Evolutionary conservation across 2,888 invertebrate species (phyloP), one percentile per base, ranked within the genome.

Genomic region (Apamea sordens): DNA sequence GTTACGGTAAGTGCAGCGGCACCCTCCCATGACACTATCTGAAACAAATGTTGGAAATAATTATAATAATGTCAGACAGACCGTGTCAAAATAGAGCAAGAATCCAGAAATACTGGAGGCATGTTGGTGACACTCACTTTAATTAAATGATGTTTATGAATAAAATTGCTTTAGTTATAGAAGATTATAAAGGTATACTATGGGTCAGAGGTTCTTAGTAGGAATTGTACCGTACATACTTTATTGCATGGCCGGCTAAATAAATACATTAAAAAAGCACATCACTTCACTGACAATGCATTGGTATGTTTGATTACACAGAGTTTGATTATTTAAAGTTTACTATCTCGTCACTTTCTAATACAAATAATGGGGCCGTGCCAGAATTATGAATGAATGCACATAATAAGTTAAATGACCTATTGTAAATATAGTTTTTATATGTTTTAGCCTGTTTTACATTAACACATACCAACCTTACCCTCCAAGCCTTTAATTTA

Each of bases 1-100:
- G 79, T 95, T 97, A 80, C 96, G 96, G 86, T 97, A 97, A 67
- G 97, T 95, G 90, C 97, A 97, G 18, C 97, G 96, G 86, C 97
- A 97, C 4, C 97, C 97, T 76, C 97, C 97, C 97, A 97, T 97
- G 63, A 36, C 90, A 24, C 28, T 41, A 6, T 8, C 81, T 82
- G 61, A 47, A 82, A 83, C 10, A 65, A 67, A 50, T 2, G 3
- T 13, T 21, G 2, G 2, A 24, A 50, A 73, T 53, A 44, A n/a
- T n/a, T 32, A 56, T 10, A 61, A 74, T 47, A 7, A 61, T 61
- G 10, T 18, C 36, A 36, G 15, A 50, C 15, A 61, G 2, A n/a
- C 11, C 41, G 7, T n/a, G 36, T 28, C 24, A 50, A 28, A 69
- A 36, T 18, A 47, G 11, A 50, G 13, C 47, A 36, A 36, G 6